Evolutionary conservation across 2,113 vertebrate species (phyloP).

Genomic region (Puma concolor): DNA sequence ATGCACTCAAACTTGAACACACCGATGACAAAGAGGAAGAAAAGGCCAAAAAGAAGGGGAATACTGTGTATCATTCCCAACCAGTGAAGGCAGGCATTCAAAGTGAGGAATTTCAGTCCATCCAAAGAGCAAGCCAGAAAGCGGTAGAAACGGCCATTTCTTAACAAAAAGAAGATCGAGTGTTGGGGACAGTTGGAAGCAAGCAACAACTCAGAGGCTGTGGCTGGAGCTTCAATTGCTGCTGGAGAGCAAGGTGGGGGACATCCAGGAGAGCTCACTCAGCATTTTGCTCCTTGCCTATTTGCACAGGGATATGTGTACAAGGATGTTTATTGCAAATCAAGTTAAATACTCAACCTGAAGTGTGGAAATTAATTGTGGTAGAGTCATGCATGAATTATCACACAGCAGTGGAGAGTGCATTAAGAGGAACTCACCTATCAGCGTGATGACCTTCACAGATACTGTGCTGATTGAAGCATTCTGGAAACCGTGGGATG

Average conservation of each 20-base stretch:
- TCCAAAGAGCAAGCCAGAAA: neutral
- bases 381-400: neutral
- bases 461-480: accelerated
- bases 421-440: no score
- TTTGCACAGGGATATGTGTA: neutral
- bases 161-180: neutral
- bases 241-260: neutral
- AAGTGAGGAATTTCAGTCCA: neutral
- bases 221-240: neutral
- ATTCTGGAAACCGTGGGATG: neutral
- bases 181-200: neutral
- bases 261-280: neutral
- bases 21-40: neutral
- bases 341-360: neutral
- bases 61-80: neutral
- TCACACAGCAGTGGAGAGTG: neutral
- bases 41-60: neutral
- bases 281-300: no score
- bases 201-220: neutral
- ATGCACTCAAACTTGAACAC: neutral
- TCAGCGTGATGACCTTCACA: neutral
- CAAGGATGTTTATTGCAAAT: neutral
- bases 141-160: neutral
- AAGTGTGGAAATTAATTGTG: neutral
- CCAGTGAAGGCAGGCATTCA: neutral